Evolutionary conservation across 2,888 invertebrate genomes (phyloP), one percentile per base, ranked within the genome.

Genomic region (Hirtodrosophila alboralis): DNA sequence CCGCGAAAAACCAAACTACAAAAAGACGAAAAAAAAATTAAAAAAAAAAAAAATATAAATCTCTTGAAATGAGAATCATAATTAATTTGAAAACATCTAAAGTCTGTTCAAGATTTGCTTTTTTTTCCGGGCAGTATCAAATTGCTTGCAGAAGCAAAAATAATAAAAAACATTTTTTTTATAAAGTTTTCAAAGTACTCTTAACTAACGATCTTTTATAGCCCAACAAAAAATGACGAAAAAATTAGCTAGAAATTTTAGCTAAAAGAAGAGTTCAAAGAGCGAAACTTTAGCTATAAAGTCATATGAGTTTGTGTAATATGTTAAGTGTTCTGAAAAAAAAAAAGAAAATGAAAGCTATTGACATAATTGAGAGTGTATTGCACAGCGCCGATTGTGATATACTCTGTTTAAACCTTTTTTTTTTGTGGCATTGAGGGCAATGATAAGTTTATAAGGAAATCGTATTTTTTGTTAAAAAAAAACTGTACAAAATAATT

Each of bases 71-170:
- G n/a, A 28, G 28, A 30, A 66, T 67, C 53, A 66, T 66, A 52
- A 48, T 59, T 48, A 60, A 45, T 57, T 14, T 14, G 27, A 64
- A 49, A 64, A 44, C 47, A 47, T 63, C 47, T 63, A 43, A 48
- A 67, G 44, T 34, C 27, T 51, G 34, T 18, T n/a, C 41, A 21
- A 40, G 34, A 43, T 44, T 61, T 26, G 44, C 5, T n/a, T n/a
- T n/a, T n/a, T n/a, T n/a, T n/a, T n/a, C n/a, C n/a, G n/a, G n/a
- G n/a, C n/a, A 27, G 34, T 44, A 57, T 57, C 30, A 49, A 65
- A 66, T 61, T 30, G 48, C 66, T 54, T 31, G 14, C n/a, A 10
- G 8, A 18, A 5, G 18, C 18, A 18, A 18, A 5, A 18, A 5
- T 8, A 7, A 7, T 23, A 23, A 2, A 7, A 23, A 23, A 8